These are phyloP conservation scores for Amyelois transitella DNA, from an alignment of 1,140 invertebrate genomes.

Conservation along the genomic window DNA sequence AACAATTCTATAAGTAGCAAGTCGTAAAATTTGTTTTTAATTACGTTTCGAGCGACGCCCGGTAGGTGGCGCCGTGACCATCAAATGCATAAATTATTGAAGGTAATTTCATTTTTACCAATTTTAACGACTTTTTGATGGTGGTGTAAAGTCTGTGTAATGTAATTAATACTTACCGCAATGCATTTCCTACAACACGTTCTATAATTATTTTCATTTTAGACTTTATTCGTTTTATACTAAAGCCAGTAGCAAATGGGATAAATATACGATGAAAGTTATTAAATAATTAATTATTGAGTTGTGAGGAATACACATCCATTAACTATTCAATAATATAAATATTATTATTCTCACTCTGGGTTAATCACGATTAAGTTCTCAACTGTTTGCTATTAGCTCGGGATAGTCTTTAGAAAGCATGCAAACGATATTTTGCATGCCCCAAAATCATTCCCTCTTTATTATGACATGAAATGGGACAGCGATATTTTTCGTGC, in stretches of 20 bases:
- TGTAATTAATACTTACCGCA: not conserved
- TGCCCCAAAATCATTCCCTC: too few species aligned
- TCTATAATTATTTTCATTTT: not conserved
- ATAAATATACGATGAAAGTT: too few species aligned
- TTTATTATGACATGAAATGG: too few species aligned
- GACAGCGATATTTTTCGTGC: too few species aligned
- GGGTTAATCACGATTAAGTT: too few species aligned
- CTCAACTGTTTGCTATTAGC: too few species aligned
- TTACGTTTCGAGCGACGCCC: not conserved
- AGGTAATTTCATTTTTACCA: not conserved
- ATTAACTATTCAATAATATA: too few species aligned
- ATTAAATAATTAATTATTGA: too few species aligned
- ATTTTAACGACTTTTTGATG: not conserved
- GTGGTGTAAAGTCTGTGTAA: not conserved
- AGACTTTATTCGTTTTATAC: slow-evolving; percentile 2
- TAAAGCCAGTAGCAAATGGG: slow-evolving; percentile 4
- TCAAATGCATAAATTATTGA: not conserved
- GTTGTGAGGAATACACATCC: too few species aligned
- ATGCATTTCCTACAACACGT: not conserved
- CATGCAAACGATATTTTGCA: too few species aligned
- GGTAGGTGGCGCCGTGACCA: not conserved
- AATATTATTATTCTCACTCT: too few species aligned
- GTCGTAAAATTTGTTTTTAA: not conserved
- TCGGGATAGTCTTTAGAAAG: too few species aligned
- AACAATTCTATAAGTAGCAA: slow-evolving; percentile 4